phyloP scores from a whole-genome alignment of 35 echinoderm and acorn worm genomes.

The Apostichopus parvimensis region DNA sequence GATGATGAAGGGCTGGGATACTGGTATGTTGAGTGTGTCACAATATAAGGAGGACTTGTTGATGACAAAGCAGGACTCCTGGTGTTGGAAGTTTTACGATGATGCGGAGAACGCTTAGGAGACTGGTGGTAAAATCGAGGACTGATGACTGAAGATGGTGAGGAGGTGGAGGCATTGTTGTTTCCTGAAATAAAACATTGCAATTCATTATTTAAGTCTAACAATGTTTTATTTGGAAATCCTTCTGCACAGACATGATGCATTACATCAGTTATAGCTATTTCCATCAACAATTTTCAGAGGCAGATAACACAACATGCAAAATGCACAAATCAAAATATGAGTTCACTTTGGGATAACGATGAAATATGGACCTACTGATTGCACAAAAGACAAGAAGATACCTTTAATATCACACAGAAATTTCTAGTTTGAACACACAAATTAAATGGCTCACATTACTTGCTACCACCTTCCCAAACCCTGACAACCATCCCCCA shows the following conservation, averaged over 20 bases:
- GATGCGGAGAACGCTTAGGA: constrained; percentile 41
- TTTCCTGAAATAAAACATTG: constrained; percentile 9
- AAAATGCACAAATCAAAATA: too few species aligned
- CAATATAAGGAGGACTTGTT: constrained; percentile 46
- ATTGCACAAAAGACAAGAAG: too few species aligned
- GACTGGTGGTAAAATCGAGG: constrained; percentile 48
- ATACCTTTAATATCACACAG: too few species aligned
- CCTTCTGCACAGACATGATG: too few species aligned
- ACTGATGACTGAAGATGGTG: constrained; percentile 29
- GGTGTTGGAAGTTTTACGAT: constrained; percentile 22
- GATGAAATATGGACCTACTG: too few species aligned
- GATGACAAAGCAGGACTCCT: constrained; percentile 25
- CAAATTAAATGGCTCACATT: too few species aligned
- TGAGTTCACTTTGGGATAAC: too few species aligned
- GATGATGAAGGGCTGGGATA: constrained; percentile 40
- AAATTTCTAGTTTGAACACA: too few species aligned
- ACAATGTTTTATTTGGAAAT: not conserved
- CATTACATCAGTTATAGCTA: not conserved
- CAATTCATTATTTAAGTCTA: not conserved
- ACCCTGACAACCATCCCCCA: too few species aligned
- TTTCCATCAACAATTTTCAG: not conserved
- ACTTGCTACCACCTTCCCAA: too few species aligned
- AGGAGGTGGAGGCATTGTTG: constrained; percentile 45
- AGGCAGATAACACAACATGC: not conserved
- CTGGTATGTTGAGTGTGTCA: constrained; percentile 45